Evolutionary conservation across 2,888 invertebrate species (phyloP), one percentile per base, ranked within the genome.

Genomic region (Leucozona laternaria): DNA sequence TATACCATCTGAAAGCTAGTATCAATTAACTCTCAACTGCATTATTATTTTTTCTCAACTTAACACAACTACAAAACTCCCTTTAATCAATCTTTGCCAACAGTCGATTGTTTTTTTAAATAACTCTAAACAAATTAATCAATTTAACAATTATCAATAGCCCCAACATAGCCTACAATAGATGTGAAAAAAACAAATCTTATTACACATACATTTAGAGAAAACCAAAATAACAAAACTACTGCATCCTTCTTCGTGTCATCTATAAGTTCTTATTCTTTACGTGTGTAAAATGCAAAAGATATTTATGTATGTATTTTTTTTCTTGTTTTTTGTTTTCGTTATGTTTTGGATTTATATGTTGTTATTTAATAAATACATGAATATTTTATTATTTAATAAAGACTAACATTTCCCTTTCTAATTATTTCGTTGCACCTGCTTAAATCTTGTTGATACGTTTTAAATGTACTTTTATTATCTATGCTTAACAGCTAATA

Each of bases 41-140:
- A 25, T 57, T 70, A 73, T 64, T 64, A 73, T 66, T 66, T 75
- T 66, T 64, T 73, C 75, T 77, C 92, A 93, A 92, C 91, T 31
- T 7, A 92, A 91, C 90, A 90, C 92, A 93, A 93, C 91, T 92
- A 93, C 92, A 50, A 93, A 93, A 92, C 92, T 92, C 93, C 93
- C 92, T 90, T 91, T 91, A 93, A 93, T 93, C 91, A 93, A 93
- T 93, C 93, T 93, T 94, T 93, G 94, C 94, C 94, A 94, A 94
- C 94, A 94, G 94, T 94, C 92, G 92, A 92, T 92, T 92, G 92
- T 92, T 89, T 88, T 89, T 88, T 88, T 87, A 68, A 79, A 78
- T 79, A 72, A 79, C 83, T 80, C 75, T 66, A 13, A 89, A 71
- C 79, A 87, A 88, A 88, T 75, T 70, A 83, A 86, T 76, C 84